Base-by-base conservation (phyloP, 2,113 vertebrate genomes). In the Eurystomus gularis region DNA sequence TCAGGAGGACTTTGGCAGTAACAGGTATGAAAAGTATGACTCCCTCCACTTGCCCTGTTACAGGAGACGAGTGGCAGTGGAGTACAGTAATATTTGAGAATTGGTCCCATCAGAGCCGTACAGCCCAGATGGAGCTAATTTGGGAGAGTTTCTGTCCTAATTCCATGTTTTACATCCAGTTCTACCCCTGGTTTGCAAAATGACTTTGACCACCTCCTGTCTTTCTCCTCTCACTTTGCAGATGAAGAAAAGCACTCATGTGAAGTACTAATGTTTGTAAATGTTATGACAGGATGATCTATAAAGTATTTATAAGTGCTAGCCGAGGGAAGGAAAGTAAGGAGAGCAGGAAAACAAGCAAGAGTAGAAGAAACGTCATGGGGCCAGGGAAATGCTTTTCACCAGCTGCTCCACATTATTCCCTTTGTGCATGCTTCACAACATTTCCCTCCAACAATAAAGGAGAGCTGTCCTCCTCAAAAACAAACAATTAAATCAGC, bases 251-350 rank as follows among this genome's bases (percentile, higher is more conserved):
- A 92, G 69, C 60, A 72, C 72, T 73, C 17, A 0, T 52, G 76
- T 61, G 64, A 93, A 88, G 68, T 68, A 66, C 60, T 71, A n/a
- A 55, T 40, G 82, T 91, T 94, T 92, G 64, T 81, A 93, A 90
- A 96, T 75, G 68, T 94, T 96, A 86, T 64, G 94, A 93, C 90
- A 92, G 68, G 29, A 48, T 37, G 65, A 90, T 84, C 51, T 88
- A 83, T 81, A 86, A 88, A 42, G 85, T 75, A 77, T 77, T 93
- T 91, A 48, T 44, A 60, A 88, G 60, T 54, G 33, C 29, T 93
- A 81, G 76, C 48, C 71, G 55, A 18, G 79, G 69, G 33, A 75
- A 91, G 58, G 49, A 88, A 81, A 71, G 69, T 89, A 65, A 85
- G 40, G 61, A 62, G 69, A 76, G 48, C 52, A 57, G 28, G 29